phyloP scores from a whole-genome alignment of 2,888 invertebrate species.

The Formica aserva region DNA sequence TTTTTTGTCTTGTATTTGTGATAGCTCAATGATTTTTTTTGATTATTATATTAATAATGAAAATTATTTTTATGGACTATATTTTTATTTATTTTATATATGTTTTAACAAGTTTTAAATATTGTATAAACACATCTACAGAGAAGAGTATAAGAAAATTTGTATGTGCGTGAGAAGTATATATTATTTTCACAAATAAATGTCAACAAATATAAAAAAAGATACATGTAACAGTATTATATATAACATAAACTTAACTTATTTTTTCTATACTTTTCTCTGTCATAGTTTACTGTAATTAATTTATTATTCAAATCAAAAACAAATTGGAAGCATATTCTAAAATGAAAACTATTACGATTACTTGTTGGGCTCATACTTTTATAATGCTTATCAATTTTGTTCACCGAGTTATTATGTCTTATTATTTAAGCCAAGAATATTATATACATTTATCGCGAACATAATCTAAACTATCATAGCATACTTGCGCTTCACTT shows the following conservation, averaged over 20 bases:
- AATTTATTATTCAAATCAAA: neutral
- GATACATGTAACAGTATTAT: neutral
- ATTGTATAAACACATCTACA: neutral
- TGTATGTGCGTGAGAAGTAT: neutral
- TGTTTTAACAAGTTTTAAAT: neutral
- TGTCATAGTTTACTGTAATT: neutral
- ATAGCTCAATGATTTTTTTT: neutral
- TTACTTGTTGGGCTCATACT: neutral
- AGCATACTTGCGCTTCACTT: constrained; percentile 61
- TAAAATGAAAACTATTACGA: neutral
- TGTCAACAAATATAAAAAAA: neutral
- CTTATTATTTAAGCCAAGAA: neutral
- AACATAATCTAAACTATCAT: constrained; percentile 21
- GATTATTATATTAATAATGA: neutral
- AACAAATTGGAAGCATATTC: neutral
- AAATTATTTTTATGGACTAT: neutral
- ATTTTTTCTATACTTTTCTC: neutral
- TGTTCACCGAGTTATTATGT: neutral
- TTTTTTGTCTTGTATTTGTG: neutral
- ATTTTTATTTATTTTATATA: neutral
- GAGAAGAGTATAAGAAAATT: neutral
- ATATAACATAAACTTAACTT: neutral
- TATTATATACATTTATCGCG: neutral
- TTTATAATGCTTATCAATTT: neutral
- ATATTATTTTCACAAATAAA: neutral